These are phyloP conservation scores for Diplosoma virens DNA, from an alignment of 23 tunicate genomes.

Conservation along the genomic window DNA sequence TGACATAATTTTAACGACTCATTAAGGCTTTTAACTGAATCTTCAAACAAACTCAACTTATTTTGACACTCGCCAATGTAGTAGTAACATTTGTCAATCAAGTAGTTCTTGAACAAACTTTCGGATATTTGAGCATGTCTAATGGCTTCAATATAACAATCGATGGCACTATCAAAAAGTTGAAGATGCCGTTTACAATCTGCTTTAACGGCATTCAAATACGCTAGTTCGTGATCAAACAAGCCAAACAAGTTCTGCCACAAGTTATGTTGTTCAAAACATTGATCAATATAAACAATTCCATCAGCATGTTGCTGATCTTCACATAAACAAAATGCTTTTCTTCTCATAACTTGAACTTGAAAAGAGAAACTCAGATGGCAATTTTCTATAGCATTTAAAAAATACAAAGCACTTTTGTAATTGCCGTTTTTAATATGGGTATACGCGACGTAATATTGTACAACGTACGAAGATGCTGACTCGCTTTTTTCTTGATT, in stretches of 20 bases:
- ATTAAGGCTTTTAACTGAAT: background rate
- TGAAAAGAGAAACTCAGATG: background rate
- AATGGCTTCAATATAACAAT: background rate
- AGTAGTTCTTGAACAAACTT: background rate
- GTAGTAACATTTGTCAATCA: background rate
- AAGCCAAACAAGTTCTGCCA: no score
- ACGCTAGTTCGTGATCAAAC: no score
- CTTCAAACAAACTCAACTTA: background rate
- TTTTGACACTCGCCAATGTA: background rate
- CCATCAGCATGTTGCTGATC: background rate
- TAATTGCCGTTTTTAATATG: background rate
- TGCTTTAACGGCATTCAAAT: background rate
- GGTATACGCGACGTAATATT: background rate
- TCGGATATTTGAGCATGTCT: background rate
- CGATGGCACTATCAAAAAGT: background rate
- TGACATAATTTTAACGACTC: background rate
- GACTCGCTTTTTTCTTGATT: background rate
- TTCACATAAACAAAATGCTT: constrained; percentile 15
- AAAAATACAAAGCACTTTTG: constrained; percentile 3
- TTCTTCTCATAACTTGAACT: constrained; percentile 3
- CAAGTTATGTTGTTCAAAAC: no score
- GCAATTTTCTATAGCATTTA: no score
- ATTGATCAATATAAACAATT: background rate
- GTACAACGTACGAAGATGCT: no score
- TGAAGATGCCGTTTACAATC: background rate